These are phyloP conservation scores for Aethina tumida DNA, from an alignment of 1,140 invertebrate species.

Conservation along the genomic window DNA sequence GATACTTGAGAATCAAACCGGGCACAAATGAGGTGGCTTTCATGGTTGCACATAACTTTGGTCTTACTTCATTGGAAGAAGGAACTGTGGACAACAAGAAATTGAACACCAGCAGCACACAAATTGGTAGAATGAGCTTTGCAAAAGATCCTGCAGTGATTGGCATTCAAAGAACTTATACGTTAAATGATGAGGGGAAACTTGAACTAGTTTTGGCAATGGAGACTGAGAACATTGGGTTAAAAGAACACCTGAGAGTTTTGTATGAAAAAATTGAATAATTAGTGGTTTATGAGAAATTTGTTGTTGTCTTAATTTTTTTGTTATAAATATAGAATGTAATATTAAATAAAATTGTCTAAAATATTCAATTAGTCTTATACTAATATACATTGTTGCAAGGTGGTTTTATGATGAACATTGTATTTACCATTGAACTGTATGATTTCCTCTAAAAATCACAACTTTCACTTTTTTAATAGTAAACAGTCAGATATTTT, in stretches of 20 bases:
- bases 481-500: too few species aligned
- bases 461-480: too few species aligned
- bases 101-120: neutral
- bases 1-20: slow-evolving; percentile 51
- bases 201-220: slow-evolving; percentile 2
- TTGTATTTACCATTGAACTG: too few species aligned
- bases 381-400: too few species aligned
- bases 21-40: slow-evolving; percentile 46
- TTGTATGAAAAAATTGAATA: neutral
- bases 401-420: too few species aligned
- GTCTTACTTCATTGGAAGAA: slow-evolving; percentile 48
- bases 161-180: slow-evolving; percentile 1
- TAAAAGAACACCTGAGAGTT: neutral
- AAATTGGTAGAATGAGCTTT: slow-evolving; percentile 2
- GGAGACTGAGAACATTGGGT: neutral
- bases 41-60: slow-evolving; percentile 51
- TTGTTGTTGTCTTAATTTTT: too few species aligned
- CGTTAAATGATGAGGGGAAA: neutral
- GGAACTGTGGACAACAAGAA: slow-evolving; percentile 31
- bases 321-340: too few species aligned
- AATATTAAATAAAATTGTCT: too few species aligned
- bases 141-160: neutral
- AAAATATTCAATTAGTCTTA: too few species aligned
- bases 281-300: too few species aligned
- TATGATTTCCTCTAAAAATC: too few species aligned